These are phyloP conservation scores for Papilio dardanus DNA, from an alignment of 1,140 invertebrate genomes.

Conservation along the genomic window DNA sequence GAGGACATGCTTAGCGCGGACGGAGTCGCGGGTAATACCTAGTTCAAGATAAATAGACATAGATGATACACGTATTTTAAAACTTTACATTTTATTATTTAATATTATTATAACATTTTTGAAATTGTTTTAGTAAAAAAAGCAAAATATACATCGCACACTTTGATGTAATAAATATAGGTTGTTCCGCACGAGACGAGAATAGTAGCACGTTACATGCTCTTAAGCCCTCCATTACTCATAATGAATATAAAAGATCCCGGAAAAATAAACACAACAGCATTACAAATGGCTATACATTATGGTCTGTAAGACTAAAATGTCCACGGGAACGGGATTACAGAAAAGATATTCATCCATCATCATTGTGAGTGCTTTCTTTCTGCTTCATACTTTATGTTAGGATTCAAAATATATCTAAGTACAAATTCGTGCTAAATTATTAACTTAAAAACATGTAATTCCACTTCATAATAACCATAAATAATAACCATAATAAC, in stretches of 20 bases:
- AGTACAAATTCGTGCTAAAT: too few relatives aligned
- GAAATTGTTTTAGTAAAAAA: neutral
- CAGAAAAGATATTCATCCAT: slow-evolving; percentile 35
- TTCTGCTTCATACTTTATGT: slow-evolving; percentile 1
- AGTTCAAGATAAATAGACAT: too few relatives aligned
- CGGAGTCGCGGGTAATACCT: too few relatives aligned
- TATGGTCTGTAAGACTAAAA: slow-evolving; percentile 32
- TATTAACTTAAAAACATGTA: too few relatives aligned
- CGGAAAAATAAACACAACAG: slow-evolving; percentile 27
- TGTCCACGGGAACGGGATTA: slow-evolving; percentile 34
- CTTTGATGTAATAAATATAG: slow-evolving; percentile 9
- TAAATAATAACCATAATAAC: too few relatives aligned
- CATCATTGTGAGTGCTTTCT: slow-evolving; percentile 29
- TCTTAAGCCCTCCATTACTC: slow-evolving; percentile 35
- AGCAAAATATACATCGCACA: neutral
- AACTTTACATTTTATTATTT: too few relatives aligned
- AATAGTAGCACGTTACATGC: slow-evolving; percentile 30
- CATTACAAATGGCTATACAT: slow-evolving; percentile 37
- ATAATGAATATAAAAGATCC: slow-evolving; percentile 38
- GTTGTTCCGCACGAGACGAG: neutral
- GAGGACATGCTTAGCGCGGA: too few relatives aligned
- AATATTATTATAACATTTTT: neutral
- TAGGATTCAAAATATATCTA: neutral
- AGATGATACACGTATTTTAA: too few relatives aligned
- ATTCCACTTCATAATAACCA: too few relatives aligned